Percentiles rank a stretch among this genome's conserved stretches.
Evolutionary conservation across 1,140 invertebrate species (phyloP).

Genomic region (Diplogasteroides magnus): DNA sequence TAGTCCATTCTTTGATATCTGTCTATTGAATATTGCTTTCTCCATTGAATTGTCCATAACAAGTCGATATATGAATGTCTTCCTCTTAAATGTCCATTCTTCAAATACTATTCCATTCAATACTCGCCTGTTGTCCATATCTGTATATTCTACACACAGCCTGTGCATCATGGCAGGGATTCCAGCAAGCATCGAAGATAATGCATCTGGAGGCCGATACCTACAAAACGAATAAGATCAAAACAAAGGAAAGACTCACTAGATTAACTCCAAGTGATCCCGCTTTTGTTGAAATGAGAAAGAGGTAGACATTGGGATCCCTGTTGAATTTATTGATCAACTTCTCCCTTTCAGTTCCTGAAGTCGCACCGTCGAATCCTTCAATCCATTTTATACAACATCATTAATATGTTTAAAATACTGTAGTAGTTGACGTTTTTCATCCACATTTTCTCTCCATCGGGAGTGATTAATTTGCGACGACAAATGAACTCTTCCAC

Average conservation of each 20-base stretch:
- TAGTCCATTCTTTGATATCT: slow-evolving; percentile 93
- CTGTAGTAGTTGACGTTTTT: slow-evolving; percentile 83
- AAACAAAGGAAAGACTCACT: slow-evolving; percentile 57
- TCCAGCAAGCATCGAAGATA: slow-evolving; percentile 97
- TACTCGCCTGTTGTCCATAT: slow-evolving; percentile 26
- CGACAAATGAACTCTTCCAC: slow-evolving; percentile 87
- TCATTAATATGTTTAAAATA: slow-evolving; percentile 53
- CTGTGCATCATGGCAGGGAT: slow-evolving; percentile 98
- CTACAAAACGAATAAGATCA: slow-evolving; percentile 24
- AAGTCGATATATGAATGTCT: slow-evolving; percentile 88
- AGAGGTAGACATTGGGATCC: slow-evolving; percentile 74
- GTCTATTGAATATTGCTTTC: slow-evolving; percentile 93
- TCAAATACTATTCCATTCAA: background rate
- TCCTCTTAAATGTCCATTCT: slow-evolving; percentile 64
- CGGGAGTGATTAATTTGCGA: slow-evolving; percentile 60
- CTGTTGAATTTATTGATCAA: slow-evolving; percentile 96
- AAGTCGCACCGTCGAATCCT: slow-evolving; percentile 85
- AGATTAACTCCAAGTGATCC: slow-evolving; percentile 96
- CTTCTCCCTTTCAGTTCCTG: slow-evolving; percentile 84
- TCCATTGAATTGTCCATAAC: slow-evolving; percentile 94
- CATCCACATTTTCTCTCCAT: slow-evolving; percentile 66
- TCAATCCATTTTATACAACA: slow-evolving; percentile 24
- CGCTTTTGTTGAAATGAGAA: slow-evolving; percentile 92
- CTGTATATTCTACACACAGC: slow-evolving; percentile 88
- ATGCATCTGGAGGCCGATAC: slow-evolving; percentile 89